Percentiles rank a stretch among this genome's conserved stretches.
These are phyloP conservation scores for Anagrus nilaparvatae DNA, from an alignment of 1,140 invertebrate species.

Conservation along the genomic window DNA sequence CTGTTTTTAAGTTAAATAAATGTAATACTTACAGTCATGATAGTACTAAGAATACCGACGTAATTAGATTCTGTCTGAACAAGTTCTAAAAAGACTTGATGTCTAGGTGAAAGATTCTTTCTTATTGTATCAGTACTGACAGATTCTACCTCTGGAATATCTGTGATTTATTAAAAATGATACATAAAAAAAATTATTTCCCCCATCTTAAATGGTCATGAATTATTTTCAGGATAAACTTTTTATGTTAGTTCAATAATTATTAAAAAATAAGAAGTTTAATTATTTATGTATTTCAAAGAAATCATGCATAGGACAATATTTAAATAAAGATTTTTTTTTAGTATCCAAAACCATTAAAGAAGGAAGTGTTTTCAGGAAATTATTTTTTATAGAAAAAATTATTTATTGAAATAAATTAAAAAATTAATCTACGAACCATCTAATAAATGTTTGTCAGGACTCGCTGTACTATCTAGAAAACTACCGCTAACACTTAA, in stretches of 20 bases:
- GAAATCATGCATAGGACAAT: no score
- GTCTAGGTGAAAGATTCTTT: constrained; percentile 63
- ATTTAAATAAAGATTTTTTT: no score
- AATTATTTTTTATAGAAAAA: no score
- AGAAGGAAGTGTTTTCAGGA: no score
- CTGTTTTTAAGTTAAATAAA: background rate
- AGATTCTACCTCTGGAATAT: constrained; percentile 44
- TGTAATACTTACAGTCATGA: constrained; percentile 61
- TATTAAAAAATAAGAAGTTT: no score
- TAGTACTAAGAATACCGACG: constrained; percentile 86
- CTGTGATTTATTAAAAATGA: constrained; percentile 33
- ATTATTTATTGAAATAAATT: no score
- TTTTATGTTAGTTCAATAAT: no score
- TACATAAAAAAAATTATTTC: no score
- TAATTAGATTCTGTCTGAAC: constrained; percentile 96
- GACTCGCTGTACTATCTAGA: constrained; percentile 72
- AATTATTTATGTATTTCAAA: no score
- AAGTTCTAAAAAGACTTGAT: constrained; percentile 86
- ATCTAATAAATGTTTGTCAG: constrained; percentile 55
- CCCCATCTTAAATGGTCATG: constrained; percentile 27
- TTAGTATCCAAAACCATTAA: no score
- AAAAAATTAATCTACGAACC: constrained; percentile 35
- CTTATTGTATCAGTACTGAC: constrained; percentile 48
- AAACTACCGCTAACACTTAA: constrained; percentile 79
- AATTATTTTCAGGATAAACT: constrained; percentile 3